These are phyloP conservation scores for Chouioia cunea DNA, from an alignment of 2,888 invertebrate genomes.

Conservation along the genomic window DNA sequence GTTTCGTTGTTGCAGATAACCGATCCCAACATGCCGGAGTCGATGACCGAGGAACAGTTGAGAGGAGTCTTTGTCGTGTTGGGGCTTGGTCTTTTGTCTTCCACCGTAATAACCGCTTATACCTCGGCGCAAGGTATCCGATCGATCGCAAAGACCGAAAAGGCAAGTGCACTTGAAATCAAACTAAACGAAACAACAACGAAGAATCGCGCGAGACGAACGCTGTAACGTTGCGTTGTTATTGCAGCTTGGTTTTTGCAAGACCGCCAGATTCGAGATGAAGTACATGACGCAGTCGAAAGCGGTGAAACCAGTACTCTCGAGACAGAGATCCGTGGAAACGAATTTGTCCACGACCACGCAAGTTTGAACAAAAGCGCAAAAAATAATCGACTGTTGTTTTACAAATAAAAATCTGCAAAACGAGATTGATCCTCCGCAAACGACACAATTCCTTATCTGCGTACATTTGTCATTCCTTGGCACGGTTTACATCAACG, in stretches of 20 bases:
- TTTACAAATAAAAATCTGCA: too few relatives aligned
- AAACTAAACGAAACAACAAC: too few relatives aligned
- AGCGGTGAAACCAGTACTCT: slow-evolving; percentile 71
- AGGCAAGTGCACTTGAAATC: slow-evolving; percentile 62
- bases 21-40: slow-evolving; percentile 69
- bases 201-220: too few relatives aligned
- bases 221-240: neutral
- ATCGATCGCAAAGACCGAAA: slow-evolving; percentile 69
- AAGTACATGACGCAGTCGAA: slow-evolving; percentile 77
- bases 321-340: too few relatives aligned
- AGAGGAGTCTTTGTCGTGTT: slow-evolving; percentile 88
- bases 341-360: too few relatives aligned
- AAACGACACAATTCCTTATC: too few relatives aligned
- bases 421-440: too few relatives aligned
- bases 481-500: too few relatives aligned
- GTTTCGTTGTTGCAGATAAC: neutral
- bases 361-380: too few relatives aligned
- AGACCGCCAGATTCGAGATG: slow-evolving; percentile 78
- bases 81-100: slow-evolving; percentile 76
- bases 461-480: too few relatives aligned
- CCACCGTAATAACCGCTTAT: slow-evolving; percentile 77
- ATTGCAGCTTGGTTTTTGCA: slow-evolving; percentile 69
- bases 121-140: slow-evolving; percentile 75
- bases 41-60: slow-evolving; percentile 85
- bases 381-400: too few relatives aligned